Base-by-base conservation (phyloP, 1,140 invertebrate genomes). In the Triops longicaudatus region DNA sequence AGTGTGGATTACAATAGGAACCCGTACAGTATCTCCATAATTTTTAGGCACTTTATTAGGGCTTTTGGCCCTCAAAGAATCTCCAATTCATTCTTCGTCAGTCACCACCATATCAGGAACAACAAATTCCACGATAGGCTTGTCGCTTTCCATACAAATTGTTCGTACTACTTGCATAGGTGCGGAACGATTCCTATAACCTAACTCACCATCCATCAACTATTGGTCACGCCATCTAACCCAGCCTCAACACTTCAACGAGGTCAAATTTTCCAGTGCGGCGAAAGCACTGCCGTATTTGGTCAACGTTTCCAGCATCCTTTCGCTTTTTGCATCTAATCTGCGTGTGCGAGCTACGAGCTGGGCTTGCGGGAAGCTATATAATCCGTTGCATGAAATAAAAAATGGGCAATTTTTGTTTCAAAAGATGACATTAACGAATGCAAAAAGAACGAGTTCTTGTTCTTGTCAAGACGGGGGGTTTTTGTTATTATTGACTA, bases 171-270 rank as follows among this genome's bases (percentile, higher is more conserved):
- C 14, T 22, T n/a, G 17, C 17, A 63, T 22, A n/a, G n/a, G 14
- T 63, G 50, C 22, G 50, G 10, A 63, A 63, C 50, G 14, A 63
- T 22, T 63, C 50, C 50, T 63, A 6, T 5, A 5, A 5, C 22
- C 50, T 5, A 63, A 63, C 17, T 22, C 50, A 17, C 50, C 14
- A 63, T 63, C 0, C 50, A 63, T 63, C 50, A 63, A 63, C 17
- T 22, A 63, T 63, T 63, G 50, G 50, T 63, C 50, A 63, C 50
- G 50, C 50, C 50, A 63, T 63, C 10, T 22, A 63, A 63, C 50
- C 50, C 14, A 22, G 17, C 50, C 50, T 7, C 14, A 63, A 63
- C 50, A 63, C 50, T 63, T 63, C 17, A 63, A 63, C 50, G 50
- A 63, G 50, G 50, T 63, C 50, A 63, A 22, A 22, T 63, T 63